These are phyloP conservation scores for Cryptus armator DNA, from an alignment of 2,888 invertebrate species.

Conservation along the genomic window DNA sequence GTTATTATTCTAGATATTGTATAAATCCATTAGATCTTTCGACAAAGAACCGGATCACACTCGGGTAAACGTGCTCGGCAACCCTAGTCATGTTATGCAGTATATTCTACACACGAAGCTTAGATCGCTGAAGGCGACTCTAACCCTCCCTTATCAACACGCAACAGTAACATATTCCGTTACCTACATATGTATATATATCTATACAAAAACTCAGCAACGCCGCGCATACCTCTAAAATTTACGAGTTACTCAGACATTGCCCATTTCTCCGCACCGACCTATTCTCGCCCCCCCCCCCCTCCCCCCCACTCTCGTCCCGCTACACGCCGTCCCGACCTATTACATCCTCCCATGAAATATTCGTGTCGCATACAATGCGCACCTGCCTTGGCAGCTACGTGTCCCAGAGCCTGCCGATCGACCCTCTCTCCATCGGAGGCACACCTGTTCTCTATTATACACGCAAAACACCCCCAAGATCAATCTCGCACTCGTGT, in stretches of 20 bases:
- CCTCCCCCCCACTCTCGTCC: not conserved
- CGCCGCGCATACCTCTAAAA: slow-evolving; percentile 45
- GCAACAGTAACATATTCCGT: slow-evolving; percentile 29
- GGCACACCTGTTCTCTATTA: slow-evolving; percentile 14
- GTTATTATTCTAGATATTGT: not conserved
- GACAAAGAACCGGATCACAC: not conserved
- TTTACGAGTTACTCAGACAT: slow-evolving; percentile 44
- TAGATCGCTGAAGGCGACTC: not conserved
- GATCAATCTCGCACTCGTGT: slow-evolving; percentile 7
- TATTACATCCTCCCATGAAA: slow-evolving; percentile 39
- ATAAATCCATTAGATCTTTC: slow-evolving; percentile 4
- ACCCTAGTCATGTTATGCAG: not conserved
- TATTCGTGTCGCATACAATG: slow-evolving; percentile 51
- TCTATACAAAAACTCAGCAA: slow-evolving; percentile 11
- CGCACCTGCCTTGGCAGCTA: slow-evolving; percentile 15
- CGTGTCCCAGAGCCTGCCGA: slow-evolving; percentile 20
- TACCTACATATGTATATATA: slow-evolving; percentile 36
- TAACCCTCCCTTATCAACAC: slow-evolving; percentile 45
- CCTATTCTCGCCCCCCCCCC: slow-evolving; percentile 11
- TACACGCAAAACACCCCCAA: not conserved
- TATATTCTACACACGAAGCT: not conserved
- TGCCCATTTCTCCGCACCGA: not conserved
- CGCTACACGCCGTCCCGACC: not conserved
- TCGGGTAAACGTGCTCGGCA: not conserved
- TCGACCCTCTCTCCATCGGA: slow-evolving; percentile 47